phyloP scores from a whole-genome alignment of 2,888 invertebrate species.

The Hydrotaea cyrtoneurina region DNA sequence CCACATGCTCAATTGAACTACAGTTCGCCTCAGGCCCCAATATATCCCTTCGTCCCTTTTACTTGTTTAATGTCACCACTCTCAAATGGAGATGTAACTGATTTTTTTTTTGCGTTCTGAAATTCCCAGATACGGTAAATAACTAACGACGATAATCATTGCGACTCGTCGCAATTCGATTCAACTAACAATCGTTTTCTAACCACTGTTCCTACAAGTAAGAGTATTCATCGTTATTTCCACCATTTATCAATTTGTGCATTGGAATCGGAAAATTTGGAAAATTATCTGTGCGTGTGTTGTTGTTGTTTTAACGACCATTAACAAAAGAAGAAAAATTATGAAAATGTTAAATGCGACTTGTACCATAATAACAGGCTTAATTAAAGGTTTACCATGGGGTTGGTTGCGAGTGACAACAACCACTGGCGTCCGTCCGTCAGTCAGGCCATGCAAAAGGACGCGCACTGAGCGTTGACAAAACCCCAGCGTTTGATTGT shows the following conservation, averaged over 20 bases:
- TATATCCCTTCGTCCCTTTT: too few relatives aligned
- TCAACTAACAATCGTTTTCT: neutral
- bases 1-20: too few relatives aligned
- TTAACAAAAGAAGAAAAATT: slow-evolving; percentile 25
- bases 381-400: slow-evolving; percentile 50
- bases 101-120: too few relatives aligned
- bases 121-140: too few relatives aligned
- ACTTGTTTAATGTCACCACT: too few relatives aligned
- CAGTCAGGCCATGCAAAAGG: slow-evolving; percentile 9
- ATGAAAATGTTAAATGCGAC: slow-evolving; percentile 8
- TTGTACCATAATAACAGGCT: slow-evolving; percentile 35
- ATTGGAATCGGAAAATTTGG: neutral
- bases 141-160: too few relatives aligned
- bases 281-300: neutral
- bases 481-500: slow-evolving; percentile 48
- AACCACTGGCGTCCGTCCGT: neutral
- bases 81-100: too few relatives aligned
- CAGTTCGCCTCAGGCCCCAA: too few relatives aligned
- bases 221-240: neutral
- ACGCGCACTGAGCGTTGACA: slow-evolving; percentile 40
- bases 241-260: slow-evolving; percentile 23
- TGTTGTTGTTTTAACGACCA: too few relatives aligned
- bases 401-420: slow-evolving; percentile 32
- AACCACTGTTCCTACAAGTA: neutral
- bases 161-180: too few relatives aligned